Evolutionary conservation across 2,797 vertebrate species (phyloP), one percentile per base, ranked within the genome.

Genomic region (Acanthornis magna): DNA sequence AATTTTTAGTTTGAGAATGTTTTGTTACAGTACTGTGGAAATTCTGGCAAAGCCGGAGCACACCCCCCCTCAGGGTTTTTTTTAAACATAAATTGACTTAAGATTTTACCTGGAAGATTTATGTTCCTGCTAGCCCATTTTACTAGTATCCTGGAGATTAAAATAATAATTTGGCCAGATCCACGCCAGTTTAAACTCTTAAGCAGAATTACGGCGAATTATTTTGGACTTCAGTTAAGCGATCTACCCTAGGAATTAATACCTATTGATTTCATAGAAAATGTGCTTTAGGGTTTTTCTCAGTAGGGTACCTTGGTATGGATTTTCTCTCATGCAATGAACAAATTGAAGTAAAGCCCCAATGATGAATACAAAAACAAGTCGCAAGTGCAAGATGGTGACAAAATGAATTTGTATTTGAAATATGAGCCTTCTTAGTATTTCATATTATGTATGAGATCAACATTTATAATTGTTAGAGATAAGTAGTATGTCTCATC

Each of bases 381-480:
- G 54, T 72, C 36, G 79, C 50, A 94, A 67, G 88, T 94, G 88
- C 85, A 79, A 53, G 47, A 12, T 85, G 62, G 82, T 95, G 82
- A 91, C 93, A 83, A 96, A 92, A 94, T 85, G 47, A 88, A 81
- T 95, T 95, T 96, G 47, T 57, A 14, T 76, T 86, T 78, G 30
- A 60, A 88, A 66, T 88, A 30, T 3, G 8, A 85, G 5, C 38
- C 43, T 38, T 71, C 27, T 66, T 30, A 76, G 29, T 55, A 48
- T 88, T 93, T 83, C 15, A 8, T 80, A 9, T 83, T 68, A 53
- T 51, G n/a, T 45, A 26, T 19, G 38, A 83, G 38, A 47, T 83
- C 32, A 40, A 6, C 55, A 38, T 90, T 85, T 66, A 0, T 78
- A 30, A 65, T 45, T 85, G 55, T 74, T 77, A n/a, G 23, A 34